phyloP scores from a whole-genome alignment of 2,797 vertebrate species.

The Odontamblyopus rebecca region DNA sequence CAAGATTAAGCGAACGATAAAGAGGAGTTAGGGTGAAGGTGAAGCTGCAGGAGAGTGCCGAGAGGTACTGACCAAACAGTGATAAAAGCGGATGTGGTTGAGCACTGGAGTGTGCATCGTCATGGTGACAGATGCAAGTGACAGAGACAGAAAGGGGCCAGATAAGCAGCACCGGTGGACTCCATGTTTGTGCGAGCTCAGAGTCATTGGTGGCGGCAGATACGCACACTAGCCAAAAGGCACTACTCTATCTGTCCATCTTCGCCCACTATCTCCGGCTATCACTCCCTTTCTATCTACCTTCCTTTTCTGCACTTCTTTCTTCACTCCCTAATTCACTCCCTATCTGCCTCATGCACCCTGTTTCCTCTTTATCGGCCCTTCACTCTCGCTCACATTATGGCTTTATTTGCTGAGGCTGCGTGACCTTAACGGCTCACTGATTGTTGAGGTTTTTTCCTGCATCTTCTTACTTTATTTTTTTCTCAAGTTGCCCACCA shows the following conservation, averaged over 20 bases:
- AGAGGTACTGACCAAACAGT: slow-evolving; percentile 20
- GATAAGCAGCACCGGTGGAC: slow-evolving; percentile 65
- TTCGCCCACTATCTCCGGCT: slow-evolving; percentile 25
- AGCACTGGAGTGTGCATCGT: slow-evolving; percentile 42
- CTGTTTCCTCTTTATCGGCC: slow-evolving; percentile 52
- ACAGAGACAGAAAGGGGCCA: slow-evolving; percentile 33
- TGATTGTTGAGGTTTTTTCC: slow-evolving; percentile 30
- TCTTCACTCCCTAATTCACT: slow-evolving; percentile 45
- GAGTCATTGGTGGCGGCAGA: slow-evolving; percentile 62
- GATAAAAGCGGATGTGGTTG: slow-evolving; percentile 53
- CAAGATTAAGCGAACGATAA: slow-evolving; percentile 8
- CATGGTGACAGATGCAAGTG: slow-evolving; percentile 31
- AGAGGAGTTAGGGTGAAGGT: slow-evolving; percentile 10
- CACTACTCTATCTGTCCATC: slow-evolving; percentile 64
- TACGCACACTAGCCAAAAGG: slow-evolving; percentile 65
- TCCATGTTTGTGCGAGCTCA: slow-evolving; percentile 59
- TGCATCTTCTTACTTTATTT: too few species aligned
- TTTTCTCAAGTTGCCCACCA: slow-evolving; percentile 25
- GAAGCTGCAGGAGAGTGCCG: slow-evolving; percentile 16
- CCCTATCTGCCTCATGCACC: slow-evolving; percentile 47
- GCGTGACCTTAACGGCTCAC: slow-evolving; percentile 61
- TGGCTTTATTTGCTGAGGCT: slow-evolving; percentile 66
- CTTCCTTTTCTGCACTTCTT: slow-evolving; percentile 37
- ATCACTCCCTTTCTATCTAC: slow-evolving; percentile 44
- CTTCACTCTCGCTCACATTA: slow-evolving; percentile 49